phyloP scores from a whole-genome alignment of 2,797 vertebrate species.

The Odontamblyopus rebecca region DNA sequence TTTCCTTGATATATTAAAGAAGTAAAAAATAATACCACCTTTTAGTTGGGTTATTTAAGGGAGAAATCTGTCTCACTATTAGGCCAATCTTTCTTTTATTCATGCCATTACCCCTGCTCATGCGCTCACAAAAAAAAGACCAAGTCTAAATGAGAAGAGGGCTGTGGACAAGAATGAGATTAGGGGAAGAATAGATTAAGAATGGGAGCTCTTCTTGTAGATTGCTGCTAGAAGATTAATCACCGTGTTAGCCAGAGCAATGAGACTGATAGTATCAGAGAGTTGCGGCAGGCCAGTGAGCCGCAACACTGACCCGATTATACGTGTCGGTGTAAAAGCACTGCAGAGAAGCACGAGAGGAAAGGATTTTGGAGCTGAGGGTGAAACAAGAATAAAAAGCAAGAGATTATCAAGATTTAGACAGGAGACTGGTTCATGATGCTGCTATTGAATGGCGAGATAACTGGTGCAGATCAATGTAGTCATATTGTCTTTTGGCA shows the following conservation, averaged over 20 bases:
- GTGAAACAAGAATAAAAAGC: conserved; percentile 10
- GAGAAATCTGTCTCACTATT: conserved; percentile 18
- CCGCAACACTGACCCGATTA: conserved; percentile 18
- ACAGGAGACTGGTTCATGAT: conserved; percentile 26
- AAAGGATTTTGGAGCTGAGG: not conserved
- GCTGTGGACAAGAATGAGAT: conserved; percentile 36
- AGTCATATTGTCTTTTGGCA: conserved; percentile 22
- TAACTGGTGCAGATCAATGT: conserved; percentile 15
- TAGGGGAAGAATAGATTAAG: conserved; percentile 52
- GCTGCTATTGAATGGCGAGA: conserved; percentile 34
- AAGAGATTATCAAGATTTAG: conserved; percentile 30
- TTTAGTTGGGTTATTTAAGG: conserved; percentile 2
- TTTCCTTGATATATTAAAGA: not conserved
- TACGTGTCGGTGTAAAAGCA: not conserved
- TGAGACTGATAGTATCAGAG: conserved; percentile 28
- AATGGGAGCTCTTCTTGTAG: conserved; percentile 53
- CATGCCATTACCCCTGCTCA: conserved; percentile 43
- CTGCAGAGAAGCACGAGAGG: not conserved
- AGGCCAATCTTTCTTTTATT: conserved; percentile 37
- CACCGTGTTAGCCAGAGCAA: conserved; percentile 30
- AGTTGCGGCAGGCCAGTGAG: conserved; percentile 30
- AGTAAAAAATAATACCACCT: not conserved
- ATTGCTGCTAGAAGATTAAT: conserved; percentile 60
- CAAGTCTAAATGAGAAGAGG: conserved; percentile 50
- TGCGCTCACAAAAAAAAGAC: conserved; percentile 27